phyloP scores from a whole-genome alignment of 1,140 invertebrate species.

The Drosophila watanabei region DNA sequence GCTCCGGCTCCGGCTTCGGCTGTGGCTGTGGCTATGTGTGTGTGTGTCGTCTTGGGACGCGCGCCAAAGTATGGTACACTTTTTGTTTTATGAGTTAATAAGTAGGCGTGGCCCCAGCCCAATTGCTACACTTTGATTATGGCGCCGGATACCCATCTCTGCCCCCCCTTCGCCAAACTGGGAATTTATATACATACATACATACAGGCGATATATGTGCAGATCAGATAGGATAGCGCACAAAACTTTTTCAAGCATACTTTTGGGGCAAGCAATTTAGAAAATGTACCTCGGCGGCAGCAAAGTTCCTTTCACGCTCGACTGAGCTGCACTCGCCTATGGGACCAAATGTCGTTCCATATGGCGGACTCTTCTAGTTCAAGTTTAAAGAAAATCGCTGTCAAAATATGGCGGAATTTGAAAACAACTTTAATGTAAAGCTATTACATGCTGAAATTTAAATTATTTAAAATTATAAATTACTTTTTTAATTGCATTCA shows the following conservation, averaged over 20 bases:
- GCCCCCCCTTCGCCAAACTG: neutral
- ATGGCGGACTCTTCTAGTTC: slow-evolving; percentile 18
- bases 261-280: slow-evolving; percentile 47
- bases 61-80: slow-evolving; percentile 73
- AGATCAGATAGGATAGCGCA: slow-evolving; percentile 45
- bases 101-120: slow-evolving; percentile 52
- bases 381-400: slow-evolving; percentile 32
- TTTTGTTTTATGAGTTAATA: slow-evolving; percentile 74
- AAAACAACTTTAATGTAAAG: neutral
- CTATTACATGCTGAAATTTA: neutral
- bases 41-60: slow-evolving; percentile 59
- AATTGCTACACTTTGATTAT: slow-evolving; percentile 37
- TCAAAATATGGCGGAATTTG: neutral
- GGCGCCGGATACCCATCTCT: slow-evolving; percentile 4
- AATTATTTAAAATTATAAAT: neutral
- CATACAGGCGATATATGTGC: slow-evolving; percentile 6
- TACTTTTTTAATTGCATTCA: neutral
- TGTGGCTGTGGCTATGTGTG: slow-evolving; percentile 13
- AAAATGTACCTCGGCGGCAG: slow-evolving; percentile 31
- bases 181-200: slow-evolving; percentile 13
- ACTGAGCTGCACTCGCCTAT: slow-evolving; percentile 34
- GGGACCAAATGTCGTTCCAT: slow-evolving; percentile 10
- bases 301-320: slow-evolving; percentile 32
- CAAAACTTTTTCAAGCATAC: slow-evolving; percentile 44
- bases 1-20: neutral